Percentiles rank a stretch among this genome's conserved stretches.
Conservation (phyloP, 2,797 vertebrate species). For the Myioborus miniatus region DNA sequence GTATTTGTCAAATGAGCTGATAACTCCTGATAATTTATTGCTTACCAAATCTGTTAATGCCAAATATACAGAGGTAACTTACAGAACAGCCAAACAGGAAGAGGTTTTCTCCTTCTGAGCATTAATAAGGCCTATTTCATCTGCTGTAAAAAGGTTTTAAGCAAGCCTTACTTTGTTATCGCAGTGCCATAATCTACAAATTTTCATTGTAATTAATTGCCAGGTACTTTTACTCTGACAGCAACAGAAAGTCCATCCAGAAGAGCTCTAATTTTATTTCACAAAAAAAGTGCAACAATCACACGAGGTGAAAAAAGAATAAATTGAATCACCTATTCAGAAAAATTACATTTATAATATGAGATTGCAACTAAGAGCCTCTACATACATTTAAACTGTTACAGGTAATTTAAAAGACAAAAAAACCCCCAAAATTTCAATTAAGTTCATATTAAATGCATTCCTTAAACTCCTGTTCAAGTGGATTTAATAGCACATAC, state of each 20-base stretch:
- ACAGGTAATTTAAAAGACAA: neutral
- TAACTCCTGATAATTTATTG: neutral
- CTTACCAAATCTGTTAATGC: neutral
- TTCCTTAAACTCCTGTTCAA: neutral
- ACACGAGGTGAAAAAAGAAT: neutral
- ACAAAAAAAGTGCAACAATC: neutral
- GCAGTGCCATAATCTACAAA: neutral
- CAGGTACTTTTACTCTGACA: neutral
- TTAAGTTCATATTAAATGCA: neutral
- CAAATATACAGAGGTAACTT: neutral
- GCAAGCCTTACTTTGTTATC: neutral
- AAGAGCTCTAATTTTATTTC: neutral
- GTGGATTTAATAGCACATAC: neutral
- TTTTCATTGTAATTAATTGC: neutral
- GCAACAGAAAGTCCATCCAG: neutral
- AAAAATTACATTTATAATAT: neutral
- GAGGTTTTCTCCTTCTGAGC: neutral
- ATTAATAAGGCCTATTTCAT: neutral
- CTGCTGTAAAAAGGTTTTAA: neutral
- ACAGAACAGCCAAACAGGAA: neutral
- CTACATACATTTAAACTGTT: neutral
- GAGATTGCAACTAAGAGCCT: neutral
- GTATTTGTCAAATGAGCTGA: neutral
- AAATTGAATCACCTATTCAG: accelerated
- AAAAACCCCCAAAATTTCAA: neutral